Evolutionary conservation across 2,888 invertebrate species (phyloP).

Genomic region (Mesorhabditis belari): DNA sequence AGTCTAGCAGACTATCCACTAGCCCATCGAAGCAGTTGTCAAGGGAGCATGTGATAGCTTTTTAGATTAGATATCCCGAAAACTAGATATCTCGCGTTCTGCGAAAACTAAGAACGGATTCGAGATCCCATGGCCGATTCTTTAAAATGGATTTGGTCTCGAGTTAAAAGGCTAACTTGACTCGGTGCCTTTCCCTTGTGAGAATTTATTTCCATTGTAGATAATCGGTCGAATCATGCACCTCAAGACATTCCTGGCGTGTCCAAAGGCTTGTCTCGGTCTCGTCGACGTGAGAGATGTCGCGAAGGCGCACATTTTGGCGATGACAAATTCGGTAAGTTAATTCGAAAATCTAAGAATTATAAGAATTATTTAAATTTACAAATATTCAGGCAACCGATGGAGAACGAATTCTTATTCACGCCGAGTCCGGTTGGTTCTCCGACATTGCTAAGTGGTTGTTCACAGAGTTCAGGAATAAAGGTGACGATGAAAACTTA

Average conservation of each 20-base stretch:
- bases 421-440: slow-evolving; percentile 55
- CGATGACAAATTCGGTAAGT: not conserved
- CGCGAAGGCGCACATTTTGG: slow-evolving; percentile 56
- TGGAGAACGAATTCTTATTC: slow-evolving; percentile 56
- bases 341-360: not conserved
- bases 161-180: no score
- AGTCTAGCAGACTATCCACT: no score
- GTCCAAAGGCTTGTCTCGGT: slow-evolving; percentile 50
- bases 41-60: no score
- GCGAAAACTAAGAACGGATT: no score
- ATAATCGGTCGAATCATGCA: slow-evolving; percentile 34
- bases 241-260: slow-evolving; percentile 25
- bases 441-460: slow-evolving; percentile 56
- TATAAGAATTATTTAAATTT: not conserved
- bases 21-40: no score
- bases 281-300: slow-evolving; percentile 59
- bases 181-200: no score
- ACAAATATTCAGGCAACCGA: slow-evolving; percentile 49
- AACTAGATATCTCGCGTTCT: no score
- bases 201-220: slow-evolving; percentile 2
- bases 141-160: no score
- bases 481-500: slow-evolving; percentile 44
- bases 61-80: no score
- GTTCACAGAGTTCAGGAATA: slow-evolving; percentile 55
- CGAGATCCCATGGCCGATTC: no score